Evolutionary conservation across 1,140 invertebrate species (phyloP).

Genomic region (Ridgeia piscesae): DNA sequence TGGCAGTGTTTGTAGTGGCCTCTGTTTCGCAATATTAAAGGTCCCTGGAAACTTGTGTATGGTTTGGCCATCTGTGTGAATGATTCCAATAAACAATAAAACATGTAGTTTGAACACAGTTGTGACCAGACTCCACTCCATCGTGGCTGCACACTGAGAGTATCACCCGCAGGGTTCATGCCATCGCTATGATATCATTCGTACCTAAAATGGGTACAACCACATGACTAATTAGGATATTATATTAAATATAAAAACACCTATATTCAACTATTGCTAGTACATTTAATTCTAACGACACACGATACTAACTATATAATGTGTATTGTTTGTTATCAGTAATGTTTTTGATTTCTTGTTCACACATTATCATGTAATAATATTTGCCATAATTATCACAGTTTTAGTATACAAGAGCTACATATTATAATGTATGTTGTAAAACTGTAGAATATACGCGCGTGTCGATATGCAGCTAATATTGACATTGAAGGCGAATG

Average conservation of each 20-base stretch:
- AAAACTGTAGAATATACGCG: too few relatives aligned
- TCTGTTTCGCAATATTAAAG: conserved; percentile 44
- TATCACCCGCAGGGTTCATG: not conserved
- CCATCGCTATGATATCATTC: not conserved
- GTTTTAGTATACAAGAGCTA: too few relatives aligned
- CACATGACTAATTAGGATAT: not conserved
- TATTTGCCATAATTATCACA: not conserved
- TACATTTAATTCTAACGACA: not conserved
- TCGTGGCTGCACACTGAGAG: not conserved
- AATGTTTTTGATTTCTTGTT: not conserved
- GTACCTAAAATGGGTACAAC: not conserved
- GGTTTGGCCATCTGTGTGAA: not conserved
- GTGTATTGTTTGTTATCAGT: not conserved
- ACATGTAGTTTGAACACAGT: not conserved
- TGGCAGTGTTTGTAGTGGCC: conserved; percentile 41
- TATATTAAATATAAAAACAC: not conserved
- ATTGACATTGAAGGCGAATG: not conserved
- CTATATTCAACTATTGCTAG: not conserved
- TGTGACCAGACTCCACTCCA: not conserved
- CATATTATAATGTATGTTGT: too few relatives aligned
- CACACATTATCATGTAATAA: not conserved
- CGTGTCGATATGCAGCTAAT: not conserved
- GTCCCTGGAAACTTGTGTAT: conserved; percentile 42
- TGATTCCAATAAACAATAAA: not conserved
- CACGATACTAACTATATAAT: not conserved